Evolutionary conservation across 2,113 vertebrate genomes (phyloP).

Genomic region (Rhegmatorhina hoffmannsi): DNA sequence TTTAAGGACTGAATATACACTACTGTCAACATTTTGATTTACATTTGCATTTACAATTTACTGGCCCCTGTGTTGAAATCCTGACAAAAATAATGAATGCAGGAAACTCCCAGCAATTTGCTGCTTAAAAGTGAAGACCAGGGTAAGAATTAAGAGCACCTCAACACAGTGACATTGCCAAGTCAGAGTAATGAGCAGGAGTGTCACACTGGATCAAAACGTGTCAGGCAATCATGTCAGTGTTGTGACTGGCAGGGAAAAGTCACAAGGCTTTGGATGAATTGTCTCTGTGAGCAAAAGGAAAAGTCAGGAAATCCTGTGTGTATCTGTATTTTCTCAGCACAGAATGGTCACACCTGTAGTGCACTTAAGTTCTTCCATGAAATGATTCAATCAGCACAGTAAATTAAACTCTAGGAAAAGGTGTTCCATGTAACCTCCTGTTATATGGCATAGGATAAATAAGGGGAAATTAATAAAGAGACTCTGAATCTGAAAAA

Average conservation of each 20-base stretch:
- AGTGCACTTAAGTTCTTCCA: neutral
- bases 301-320: neutral
- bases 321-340: neutral
- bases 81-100: neutral
- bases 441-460: neutral
- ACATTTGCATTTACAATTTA: neutral
- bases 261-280: neutral
- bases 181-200: neutral
- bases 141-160: neutral
- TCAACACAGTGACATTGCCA: neutral
- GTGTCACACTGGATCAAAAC: neutral
- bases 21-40: neutral
- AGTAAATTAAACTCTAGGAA: neutral
- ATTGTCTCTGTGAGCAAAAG: neutral
- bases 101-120: neutral
- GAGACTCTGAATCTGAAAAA: neutral
- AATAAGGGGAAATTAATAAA: neutral
- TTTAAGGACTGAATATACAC: neutral
- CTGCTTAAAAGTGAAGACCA: neutral
- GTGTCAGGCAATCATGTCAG: neutral
- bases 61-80: neutral
- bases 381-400: neutral
- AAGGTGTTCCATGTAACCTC: neutral
- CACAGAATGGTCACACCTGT: neutral
- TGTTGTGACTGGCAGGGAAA: neutral